Evolutionary conservation across 2,113 vertebrate genomes (phyloP).

Genomic region (Pholis gunnellus): DNA sequence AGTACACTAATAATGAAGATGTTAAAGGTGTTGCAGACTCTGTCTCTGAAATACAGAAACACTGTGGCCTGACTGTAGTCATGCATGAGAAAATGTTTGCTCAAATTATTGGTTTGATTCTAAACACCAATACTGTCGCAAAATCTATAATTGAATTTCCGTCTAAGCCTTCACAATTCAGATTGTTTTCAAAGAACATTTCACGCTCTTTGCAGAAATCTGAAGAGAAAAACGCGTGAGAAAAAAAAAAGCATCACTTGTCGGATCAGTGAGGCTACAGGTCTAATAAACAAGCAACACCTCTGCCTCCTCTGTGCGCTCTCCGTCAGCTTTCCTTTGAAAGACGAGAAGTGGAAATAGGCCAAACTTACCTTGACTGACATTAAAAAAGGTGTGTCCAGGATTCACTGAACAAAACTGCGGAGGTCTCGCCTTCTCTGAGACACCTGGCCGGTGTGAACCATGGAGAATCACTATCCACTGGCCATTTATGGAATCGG

Average conservation of each 20-base stretch:
- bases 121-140: neutral
- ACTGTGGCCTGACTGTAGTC: neutral
- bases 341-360: slow-evolving; percentile 27
- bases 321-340: neutral
- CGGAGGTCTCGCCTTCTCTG: slow-evolving; percentile 45
- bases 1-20: neutral
- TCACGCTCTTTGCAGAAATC: neutral
- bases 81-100: neutral
- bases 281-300: slow-evolving; percentile 39
- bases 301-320: slow-evolving; percentile 20
- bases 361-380: slow-evolving; percentile 81
- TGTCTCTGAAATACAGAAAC: neutral
- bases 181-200: neutral
- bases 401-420: slow-evolving; percentile 63
- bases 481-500: slow-evolving; percentile 38
- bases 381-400: slow-evolving; percentile 83
- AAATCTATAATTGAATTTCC: neutral
- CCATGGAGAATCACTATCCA: slow-evolving; percentile 70
- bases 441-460: slow-evolving; percentile 61
- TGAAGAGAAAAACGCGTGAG: neutral
- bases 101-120: neutral
- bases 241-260: slow-evolving; percentile 12
- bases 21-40: neutral
- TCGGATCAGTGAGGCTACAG: slow-evolving; percentile 40
- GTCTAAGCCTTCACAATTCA: neutral